phyloP scores from a whole-genome alignment of 1,140 invertebrate species.

The Elymnias hypermnestra region DNA sequence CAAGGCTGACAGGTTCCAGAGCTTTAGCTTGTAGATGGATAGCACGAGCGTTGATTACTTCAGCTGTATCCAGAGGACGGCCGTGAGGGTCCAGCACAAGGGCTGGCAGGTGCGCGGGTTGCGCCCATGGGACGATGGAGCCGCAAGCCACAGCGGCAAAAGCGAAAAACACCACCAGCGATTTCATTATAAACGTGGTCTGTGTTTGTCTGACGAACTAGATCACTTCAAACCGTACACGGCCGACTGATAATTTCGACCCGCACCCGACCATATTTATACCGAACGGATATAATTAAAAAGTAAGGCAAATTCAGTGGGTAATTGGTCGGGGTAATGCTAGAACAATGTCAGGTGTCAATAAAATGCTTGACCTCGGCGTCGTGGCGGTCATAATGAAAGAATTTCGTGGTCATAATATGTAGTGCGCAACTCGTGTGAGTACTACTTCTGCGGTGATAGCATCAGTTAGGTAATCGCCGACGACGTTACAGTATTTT shows the following conservation, averaged over 20 bases:
- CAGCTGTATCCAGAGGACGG: constrained; percentile 65
- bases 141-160: constrained; percentile 45
- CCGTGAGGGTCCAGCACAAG: constrained; percentile 57
- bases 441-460: constrained; percentile 24
- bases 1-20: constrained; percentile 33
- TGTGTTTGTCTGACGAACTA: constrained; percentile 55
- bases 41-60: constrained; percentile 69
- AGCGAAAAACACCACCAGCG: constrained; percentile 46
- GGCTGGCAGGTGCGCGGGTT: constrained; percentile 49
- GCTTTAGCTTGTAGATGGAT: constrained; percentile 64
- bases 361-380: constrained; percentile 60
- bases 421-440: constrained; percentile 51
- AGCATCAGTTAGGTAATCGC: constrained; percentile 24
- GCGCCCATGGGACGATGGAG: constrained; percentile 48
- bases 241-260: constrained; percentile 58
- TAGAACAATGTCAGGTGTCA: constrained; percentile 71
- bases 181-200: constrained; percentile 69
- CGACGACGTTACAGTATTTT: constrained; percentile 10
- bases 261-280: constrained; percentile 53
- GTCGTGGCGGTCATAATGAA: constrained; percentile 51
- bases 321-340: constrained; percentile 43
- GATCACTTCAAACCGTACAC: constrained; percentile 61
- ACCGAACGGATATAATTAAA: constrained; percentile 67
- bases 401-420: constrained; percentile 59
- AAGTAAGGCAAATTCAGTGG: constrained; percentile 60